These are phyloP conservation scores for Trichomycterus rosablanca DNA, from an alignment of 2,113 vertebrate genomes.

Conservation along the genomic window DNA sequence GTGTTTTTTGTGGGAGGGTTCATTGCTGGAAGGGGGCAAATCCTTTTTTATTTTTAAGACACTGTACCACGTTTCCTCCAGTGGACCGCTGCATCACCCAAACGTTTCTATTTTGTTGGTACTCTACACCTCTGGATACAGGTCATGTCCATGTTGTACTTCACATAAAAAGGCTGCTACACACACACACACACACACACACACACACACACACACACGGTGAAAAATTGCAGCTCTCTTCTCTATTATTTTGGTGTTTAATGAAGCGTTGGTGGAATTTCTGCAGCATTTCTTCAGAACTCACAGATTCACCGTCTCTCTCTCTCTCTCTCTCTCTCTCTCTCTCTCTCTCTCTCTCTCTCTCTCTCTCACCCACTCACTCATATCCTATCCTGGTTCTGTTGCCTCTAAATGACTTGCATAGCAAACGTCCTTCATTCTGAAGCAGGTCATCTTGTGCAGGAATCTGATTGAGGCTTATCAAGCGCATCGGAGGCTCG, in stretches of 20 bases:
- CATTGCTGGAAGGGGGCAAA: too few relatives aligned
- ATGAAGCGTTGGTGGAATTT: slow-evolving; percentile 60
- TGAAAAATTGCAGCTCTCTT: slow-evolving; percentile 14
- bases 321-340: slow-evolving; percentile 6
- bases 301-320: slow-evolving; percentile 40
- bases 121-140: too few relatives aligned
- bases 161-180: not conserved
- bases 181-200: slow-evolving; percentile 11
- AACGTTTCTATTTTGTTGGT: too few relatives aligned
- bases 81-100: too few relatives aligned
- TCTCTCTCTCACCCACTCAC: not conserved
- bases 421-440: slow-evolving; percentile 29
- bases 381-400: not conserved
- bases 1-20: too few relatives aligned
- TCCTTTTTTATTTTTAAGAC: too few relatives aligned
- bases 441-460: slow-evolving; percentile 20
- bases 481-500: slow-evolving; percentile 1
- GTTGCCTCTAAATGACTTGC: slow-evolving; percentile 19
- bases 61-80: too few relatives aligned
- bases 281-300: slow-evolving; percentile 54
- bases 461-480: slow-evolving; percentile 24
- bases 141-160: too few relatives aligned
- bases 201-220: not conserved
- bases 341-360: not conserved
- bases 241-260: slow-evolving; percentile 59